phyloP scores from a whole-genome alignment of 2,113 vertebrate genomes.

The Pontoporia blainvillei region DNA sequence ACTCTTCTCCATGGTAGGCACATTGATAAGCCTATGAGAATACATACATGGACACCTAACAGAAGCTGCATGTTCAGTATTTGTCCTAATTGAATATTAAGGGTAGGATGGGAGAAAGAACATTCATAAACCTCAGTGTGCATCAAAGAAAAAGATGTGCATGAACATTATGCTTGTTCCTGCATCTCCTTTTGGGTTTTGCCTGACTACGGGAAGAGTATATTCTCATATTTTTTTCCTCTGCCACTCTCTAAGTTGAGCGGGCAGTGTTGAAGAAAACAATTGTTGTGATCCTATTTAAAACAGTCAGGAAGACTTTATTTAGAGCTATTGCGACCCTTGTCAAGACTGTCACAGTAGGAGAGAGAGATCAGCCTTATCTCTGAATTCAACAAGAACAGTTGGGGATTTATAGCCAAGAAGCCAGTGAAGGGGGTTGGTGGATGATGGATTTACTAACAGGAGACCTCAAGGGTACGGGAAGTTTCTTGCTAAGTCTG shows the following conservation, averaged over 20 bases:
- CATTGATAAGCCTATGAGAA: not conserved
- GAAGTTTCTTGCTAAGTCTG: not conserved
- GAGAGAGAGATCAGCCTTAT: not conserved
- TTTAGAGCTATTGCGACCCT: not conserved
- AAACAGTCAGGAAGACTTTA: not conserved
- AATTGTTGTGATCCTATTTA: not conserved
- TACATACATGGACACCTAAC: not conserved
- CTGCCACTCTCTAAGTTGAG: not conserved
- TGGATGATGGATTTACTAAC: not conserved
- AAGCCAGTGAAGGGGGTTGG: not conserved
- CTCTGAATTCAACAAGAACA: not conserved
- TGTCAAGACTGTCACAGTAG: not conserved
- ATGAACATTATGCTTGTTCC: not conserved
- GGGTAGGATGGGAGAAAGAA: not conserved
- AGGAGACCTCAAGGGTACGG: not conserved
- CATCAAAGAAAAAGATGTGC: not conserved
- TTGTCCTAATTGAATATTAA: not conserved
- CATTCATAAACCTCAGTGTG: not conserved
- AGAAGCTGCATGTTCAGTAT: not conserved
- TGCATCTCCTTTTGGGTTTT: not conserved
- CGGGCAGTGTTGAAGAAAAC: not conserved
- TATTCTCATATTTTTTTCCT: not conserved
- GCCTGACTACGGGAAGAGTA: not conserved
- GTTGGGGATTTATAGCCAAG: not conserved
- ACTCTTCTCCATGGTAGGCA: not conserved